Evolutionary conservation across 2,888 invertebrate genomes (phyloP), one percentile per base, ranked within the genome.

Genomic region (Dicyrtomina minuta): DNA sequence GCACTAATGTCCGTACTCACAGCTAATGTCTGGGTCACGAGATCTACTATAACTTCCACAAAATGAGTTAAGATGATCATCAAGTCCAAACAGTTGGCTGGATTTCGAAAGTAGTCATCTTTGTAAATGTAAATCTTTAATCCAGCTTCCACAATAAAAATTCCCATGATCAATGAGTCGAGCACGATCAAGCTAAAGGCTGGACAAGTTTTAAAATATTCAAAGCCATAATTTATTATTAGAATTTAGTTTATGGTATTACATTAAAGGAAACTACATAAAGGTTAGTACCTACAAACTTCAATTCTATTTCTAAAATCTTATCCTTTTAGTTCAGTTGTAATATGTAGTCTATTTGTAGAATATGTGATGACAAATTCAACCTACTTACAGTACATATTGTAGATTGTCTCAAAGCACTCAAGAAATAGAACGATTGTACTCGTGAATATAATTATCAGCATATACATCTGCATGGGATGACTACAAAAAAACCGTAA

Each of bases 81-180:
- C 39, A 74, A 69, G 62, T 77, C 77, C 55, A 77, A 59, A 43
- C 73, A 49, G 39, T 77, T 77, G 71, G 75, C 75, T 12, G 70
- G n/a, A 46, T 66, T 71, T 44, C 61, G 53, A 24, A 77, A 77
- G 24, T 77, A 77, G 24, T 72, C 72, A n/a, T 70, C 72, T 53
- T 61, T 69, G 65, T 77, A 77, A 46, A 77, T 75, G 1, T 64
- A 44, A 26, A 77, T 73, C 65, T 77, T 77, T n/a, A 75, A 53
- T 5, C 67, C 61, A 2, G 77, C 77, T 71, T 77, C 77, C 20
- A 74, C 73, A 12, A 77, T 55, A 56, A 77, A 77, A 17, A 77
- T 71, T 12, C 74, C 75, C 33, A 77, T 75, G 15, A 77, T 74
- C 22, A 74, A 70, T 10, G 72, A 62, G 41, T 77, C 77, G 70